Evolutionary conservation across 2,797 vertebrate genomes (phyloP).

Genomic region (Aphelocoma californica): DNA sequence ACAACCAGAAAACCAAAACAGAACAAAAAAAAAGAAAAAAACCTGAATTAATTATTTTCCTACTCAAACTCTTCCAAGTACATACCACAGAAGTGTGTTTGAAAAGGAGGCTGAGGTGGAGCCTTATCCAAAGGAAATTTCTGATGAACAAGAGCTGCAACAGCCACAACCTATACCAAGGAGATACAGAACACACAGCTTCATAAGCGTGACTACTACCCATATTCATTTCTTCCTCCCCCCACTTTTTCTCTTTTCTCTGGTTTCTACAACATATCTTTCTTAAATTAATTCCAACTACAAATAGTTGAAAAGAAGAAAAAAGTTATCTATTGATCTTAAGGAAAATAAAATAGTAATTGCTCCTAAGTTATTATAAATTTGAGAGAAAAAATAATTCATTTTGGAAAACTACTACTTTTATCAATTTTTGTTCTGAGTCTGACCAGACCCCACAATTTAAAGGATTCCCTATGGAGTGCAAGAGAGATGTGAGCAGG

Average conservation of each 20-base stretch:
- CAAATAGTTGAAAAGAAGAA: neutral
- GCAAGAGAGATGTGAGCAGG: neutral
- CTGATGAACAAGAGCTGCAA: conserved; percentile 88
- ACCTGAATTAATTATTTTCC: neutral
- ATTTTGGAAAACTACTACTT: neutral
- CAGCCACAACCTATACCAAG: conserved; percentile 84
- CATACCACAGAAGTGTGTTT: conserved; percentile 93
- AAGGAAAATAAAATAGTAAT: neutral
- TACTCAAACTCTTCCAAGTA: neutral
- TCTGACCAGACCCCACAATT: neutral
- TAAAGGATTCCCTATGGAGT: neutral
- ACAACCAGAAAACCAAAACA: neutral
- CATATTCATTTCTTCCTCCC: neutral
- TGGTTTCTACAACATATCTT: neutral
- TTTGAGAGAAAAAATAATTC: neutral
- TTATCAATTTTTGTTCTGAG: neutral
- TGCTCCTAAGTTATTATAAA: neutral
- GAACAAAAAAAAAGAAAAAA: neutral
- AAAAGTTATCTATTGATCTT: neutral
- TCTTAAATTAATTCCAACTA: neutral
- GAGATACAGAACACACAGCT: conserved; percentile 1
- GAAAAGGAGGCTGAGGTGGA: conserved; percentile 88
- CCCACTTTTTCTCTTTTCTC: neutral
- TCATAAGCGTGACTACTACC: neutral
- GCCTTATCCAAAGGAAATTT: conserved; percentile 91